Conservation (phyloP, 1,140 invertebrate species). For the Drosophila chauvacae region DNA sequence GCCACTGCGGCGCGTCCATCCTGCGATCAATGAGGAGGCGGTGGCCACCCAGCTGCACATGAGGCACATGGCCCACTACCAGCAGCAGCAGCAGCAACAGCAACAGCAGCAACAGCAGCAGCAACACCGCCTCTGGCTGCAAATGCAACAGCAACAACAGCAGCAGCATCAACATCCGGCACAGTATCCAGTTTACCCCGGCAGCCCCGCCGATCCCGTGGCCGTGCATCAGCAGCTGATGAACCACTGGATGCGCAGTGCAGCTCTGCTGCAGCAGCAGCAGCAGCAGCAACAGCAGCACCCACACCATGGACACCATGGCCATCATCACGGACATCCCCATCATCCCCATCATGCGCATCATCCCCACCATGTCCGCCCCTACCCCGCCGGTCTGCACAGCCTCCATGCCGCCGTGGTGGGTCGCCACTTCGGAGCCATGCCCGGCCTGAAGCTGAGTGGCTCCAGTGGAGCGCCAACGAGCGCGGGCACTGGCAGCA, state of each 20-base stretch:
- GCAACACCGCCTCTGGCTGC: constrained; percentile 75
- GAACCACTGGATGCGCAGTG: constrained; percentile 90
- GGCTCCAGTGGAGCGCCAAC: constrained; percentile 68
- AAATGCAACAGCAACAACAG: constrained; percentile 62
- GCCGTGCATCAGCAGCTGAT: constrained; percentile 86
- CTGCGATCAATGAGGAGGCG: constrained; percentile 73
- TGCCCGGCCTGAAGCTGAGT: constrained; percentile 86
- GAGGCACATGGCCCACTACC: constrained; percentile 75
- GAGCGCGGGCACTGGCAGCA: constrained; percentile 78
- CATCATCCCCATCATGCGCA: constrained; percentile 62
- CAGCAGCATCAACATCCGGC: constrained; percentile 59
- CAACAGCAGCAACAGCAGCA: constrained; percentile 65
- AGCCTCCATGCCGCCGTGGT: constrained; percentile 53
- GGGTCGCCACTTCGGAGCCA: constrained; percentile 84
- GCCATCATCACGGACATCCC: constrained; percentile 39
- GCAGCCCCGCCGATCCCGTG: constrained; percentile 79
- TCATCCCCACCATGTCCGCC: constrained; percentile 67
- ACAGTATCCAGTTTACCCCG: constrained; percentile 67
- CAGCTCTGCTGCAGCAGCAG: constrained; percentile 86
- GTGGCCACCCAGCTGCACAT: constrained; percentile 67
- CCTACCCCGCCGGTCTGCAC: constrained; percentile 81
- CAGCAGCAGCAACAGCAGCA: constrained; percentile 62
- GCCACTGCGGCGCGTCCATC: constrained; percentile 64
- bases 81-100: constrained; percentile 69
- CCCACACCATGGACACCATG: constrained; percentile 47